Conservation (phyloP, 2,888 invertebrate genomes). For the Flexamia atlantica region DNA sequence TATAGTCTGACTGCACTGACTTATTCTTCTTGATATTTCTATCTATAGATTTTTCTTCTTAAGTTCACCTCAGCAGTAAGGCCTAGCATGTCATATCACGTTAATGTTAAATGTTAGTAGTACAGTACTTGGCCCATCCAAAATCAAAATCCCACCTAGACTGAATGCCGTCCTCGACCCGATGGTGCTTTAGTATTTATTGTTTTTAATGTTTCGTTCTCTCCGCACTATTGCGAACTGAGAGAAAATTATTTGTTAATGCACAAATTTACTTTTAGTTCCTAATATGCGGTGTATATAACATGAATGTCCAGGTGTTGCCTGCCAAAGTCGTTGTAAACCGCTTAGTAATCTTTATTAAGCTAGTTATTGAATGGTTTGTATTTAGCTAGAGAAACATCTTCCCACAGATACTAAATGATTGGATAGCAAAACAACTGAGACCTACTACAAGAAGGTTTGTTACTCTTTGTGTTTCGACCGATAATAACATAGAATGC, state of each 20-base stretch:
- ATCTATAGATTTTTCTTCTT: too few relatives aligned
- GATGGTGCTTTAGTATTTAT: slow-evolving; percentile 42
- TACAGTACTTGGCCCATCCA: not conserved
- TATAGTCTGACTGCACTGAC: too few relatives aligned
- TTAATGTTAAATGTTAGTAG: not conserved
- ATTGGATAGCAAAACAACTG: not conserved
- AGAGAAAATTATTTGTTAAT: not conserved
- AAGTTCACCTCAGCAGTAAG: not conserved
- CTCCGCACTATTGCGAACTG: slow-evolving; percentile 5
- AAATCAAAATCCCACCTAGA: not conserved
- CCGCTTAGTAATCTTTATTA: too few relatives aligned
- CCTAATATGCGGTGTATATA: not conserved
- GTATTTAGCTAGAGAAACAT: not conserved
- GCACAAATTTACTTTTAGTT: slow-evolving; percentile 41
- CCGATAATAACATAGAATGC: too few relatives aligned
- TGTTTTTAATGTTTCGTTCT: slow-evolving; percentile 21
- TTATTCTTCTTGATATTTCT: too few relatives aligned
- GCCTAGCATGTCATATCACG: slow-evolving; percentile 32
- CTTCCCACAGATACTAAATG: not conserved
- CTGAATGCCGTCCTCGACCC: slow-evolving; percentile 19
- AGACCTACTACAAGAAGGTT: too few relatives aligned
- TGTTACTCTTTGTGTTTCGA: too few relatives aligned
- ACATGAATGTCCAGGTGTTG: not conserved
- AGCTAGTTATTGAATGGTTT: not conserved
- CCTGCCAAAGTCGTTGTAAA: not conserved